phyloP scores from a whole-genome alignment of 2,797 vertebrate species.

The Aselliscus stoliczkanus region DNA sequence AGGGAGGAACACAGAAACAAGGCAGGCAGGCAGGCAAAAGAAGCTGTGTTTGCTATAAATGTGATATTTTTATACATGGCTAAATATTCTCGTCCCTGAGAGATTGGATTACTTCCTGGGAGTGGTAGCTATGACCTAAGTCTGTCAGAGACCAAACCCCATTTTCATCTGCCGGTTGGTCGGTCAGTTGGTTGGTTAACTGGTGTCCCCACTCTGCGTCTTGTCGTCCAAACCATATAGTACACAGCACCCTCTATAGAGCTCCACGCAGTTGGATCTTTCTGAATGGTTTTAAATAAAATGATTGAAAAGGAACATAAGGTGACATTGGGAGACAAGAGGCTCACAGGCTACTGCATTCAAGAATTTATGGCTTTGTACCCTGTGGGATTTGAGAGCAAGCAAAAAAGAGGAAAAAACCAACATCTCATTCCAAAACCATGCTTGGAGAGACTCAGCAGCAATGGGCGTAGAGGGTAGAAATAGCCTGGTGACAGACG shows the following conservation, averaged over 20 bases:
- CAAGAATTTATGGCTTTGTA: not conserved
- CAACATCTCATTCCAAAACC: not conserved
- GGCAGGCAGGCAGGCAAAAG: not conserved
- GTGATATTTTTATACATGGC: not conserved
- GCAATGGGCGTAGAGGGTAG: not conserved
- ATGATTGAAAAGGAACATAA: too few relatives aligned
- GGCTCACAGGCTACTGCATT: too few relatives aligned
- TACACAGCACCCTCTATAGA: not conserved
- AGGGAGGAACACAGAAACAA: not conserved
- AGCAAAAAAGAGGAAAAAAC: not conserved
- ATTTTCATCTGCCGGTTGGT: not conserved
- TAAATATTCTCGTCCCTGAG: rapidly evolving
- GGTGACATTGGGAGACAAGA: too few relatives aligned
- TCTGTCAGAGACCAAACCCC: not conserved
- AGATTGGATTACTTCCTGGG: not conserved
- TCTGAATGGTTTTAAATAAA: too few relatives aligned
- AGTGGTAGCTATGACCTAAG: not conserved
- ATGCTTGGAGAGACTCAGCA: not conserved
- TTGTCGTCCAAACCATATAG: rapidly evolving
- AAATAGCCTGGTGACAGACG: not conserved
- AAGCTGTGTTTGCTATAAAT: too few relatives aligned
- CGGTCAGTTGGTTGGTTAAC: rapidly evolving
- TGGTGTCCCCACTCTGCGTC: not conserved
- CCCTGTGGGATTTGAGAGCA: not conserved
- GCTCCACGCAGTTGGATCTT: too few relatives aligned